Base-by-base conservation (phyloP, 2,888 invertebrate species). In the Melanotus villosus region DNA sequence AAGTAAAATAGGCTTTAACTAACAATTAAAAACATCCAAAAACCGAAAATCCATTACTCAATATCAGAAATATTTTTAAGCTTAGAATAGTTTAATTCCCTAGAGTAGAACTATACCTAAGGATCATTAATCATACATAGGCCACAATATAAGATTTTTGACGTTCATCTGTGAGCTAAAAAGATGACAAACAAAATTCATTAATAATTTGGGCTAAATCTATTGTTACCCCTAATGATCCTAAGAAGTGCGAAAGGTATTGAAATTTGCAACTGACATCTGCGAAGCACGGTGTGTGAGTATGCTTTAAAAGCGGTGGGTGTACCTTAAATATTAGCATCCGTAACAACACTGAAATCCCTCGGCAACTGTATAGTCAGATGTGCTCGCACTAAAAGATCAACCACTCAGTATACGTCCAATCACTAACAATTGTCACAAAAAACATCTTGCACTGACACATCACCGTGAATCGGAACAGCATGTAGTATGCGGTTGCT, bases 191-290 rank as follows among this genome's bases (percentile, higher is more conserved):
- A 82, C 79, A 81, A 83, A 82, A 83, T 84, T 84, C 83, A 84
- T 84, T 85, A 84, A 87, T 87, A 87, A 87, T 85, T 87, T 85
- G 85, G 85, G 84, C 84, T 85, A 83, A 82, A 78, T 79, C 80
- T 79, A 81, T 83, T 84, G 82, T 83, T 65, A 65, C 19, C 72
- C 62, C 58, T 73, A 75, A 75, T 75, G 73, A 72, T 75, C 57
- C 57, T 68, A 65, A 69, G 68, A 73, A 68, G 26, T 54, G 64
- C 41, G 65, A 57, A 68, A 59, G 60, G 64, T 58, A 67, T 64
- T 64, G 65, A 69, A 57, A 63, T 63, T 45, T 59, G 50, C 58
- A 57, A 59, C 62, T 58, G 43, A 47, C 64, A 71, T 67, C 62
- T 67, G 67, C 38, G 57, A 56, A 47, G 36, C 56, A 36, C 7